Base-by-base conservation (phyloP, 2,888 invertebrate species). In the Clusia tigrina region DNA sequence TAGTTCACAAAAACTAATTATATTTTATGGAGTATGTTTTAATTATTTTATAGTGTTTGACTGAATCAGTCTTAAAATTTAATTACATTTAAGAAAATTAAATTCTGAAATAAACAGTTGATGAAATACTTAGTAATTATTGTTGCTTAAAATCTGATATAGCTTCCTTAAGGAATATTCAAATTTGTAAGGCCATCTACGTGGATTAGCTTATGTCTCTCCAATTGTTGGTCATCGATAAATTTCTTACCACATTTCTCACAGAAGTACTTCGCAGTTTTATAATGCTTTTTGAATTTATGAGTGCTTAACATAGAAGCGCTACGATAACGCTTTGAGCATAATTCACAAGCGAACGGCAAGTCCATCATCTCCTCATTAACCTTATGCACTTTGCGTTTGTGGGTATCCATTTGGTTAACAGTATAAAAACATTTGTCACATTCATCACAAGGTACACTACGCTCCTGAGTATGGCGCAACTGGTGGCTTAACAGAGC, bases 361-460 rank as follows among this genome's bases (percentile, higher is more conserved):
- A 5, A 3, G 10, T 2, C 32, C 17, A 9, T 37, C 15, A 25
- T 9, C 10, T 62, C 51, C 42, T 62, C 60, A 0, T 10, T n/a
- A 37, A 66, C 63, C 12, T 65, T 63, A 52, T 76, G 75, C 32
- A 74, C 58, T 54, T 73, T 72, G 1, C 74, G 69, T 38, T 62
- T 67, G 53, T 76, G 75, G 9, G 73, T 76, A 17, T 76, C 75
- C 67, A 75, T 64, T 66, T 76, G 75, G 56, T 75, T 76, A 22
- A 22, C 57, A 1, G 75, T 76, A 48, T 75, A 76, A 37, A 76
- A 76, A 15, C 57, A 52, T 60, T 75, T 75, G 20, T 67, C 65
- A 23, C 75, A 76, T 48, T 62, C 64, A 54, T 56, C 62, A 54
- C 75, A 76, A 1, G 70, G 66, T 38, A 67, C 65, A 12, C 53